Conservation (phyloP, 1,140 invertebrate species). For the Lanistes nyassanus region DNA sequence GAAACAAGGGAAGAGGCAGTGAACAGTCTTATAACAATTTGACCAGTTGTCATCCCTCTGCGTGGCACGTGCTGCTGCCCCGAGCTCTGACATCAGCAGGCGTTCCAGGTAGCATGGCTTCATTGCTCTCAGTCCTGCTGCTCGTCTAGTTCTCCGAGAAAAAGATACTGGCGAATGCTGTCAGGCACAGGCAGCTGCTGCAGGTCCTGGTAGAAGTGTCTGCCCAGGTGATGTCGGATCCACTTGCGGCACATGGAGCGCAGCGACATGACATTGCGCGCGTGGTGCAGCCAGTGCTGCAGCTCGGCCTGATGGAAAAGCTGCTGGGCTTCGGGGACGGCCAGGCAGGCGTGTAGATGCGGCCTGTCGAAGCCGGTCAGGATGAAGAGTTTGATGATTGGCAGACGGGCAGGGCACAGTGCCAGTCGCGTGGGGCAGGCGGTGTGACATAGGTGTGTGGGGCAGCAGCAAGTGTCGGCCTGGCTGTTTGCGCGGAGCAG, state of each 20-base stretch:
- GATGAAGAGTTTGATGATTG: slow-evolving; percentile 50
- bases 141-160: slow-evolving; percentile 50
- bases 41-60: no score
- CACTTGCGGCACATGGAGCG: slow-evolving; percentile 45
- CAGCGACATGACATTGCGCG: slow-evolving; percentile 40
- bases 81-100: no score
- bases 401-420: slow-evolving; percentile 25
- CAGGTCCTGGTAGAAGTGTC: slow-evolving; percentile 41
- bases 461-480: slow-evolving; percentile 44
- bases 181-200: slow-evolving; percentile 46
- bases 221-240: slow-evolving; percentile 48
- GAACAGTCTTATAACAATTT: no score
- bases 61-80: no score
- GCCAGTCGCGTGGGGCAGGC: slow-evolving; percentile 46
- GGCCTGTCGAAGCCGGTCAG: slow-evolving; percentile 48
- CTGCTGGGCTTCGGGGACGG: background rate
- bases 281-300: slow-evolving; percentile 43
- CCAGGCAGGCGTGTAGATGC: slow-evolving; percentile 39
- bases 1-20: no score
- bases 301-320: slow-evolving; percentile 31
- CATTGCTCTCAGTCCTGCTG: background rate
- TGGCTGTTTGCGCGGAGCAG: slow-evolving; percentile 51
- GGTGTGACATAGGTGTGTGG: slow-evolving; percentile 23
- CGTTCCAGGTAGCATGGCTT: no score
- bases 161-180: slow-evolving; percentile 43